phyloP scores from a whole-genome alignment of 2,888 invertebrate species.

The Steinernema hermaphroditum region DNA sequence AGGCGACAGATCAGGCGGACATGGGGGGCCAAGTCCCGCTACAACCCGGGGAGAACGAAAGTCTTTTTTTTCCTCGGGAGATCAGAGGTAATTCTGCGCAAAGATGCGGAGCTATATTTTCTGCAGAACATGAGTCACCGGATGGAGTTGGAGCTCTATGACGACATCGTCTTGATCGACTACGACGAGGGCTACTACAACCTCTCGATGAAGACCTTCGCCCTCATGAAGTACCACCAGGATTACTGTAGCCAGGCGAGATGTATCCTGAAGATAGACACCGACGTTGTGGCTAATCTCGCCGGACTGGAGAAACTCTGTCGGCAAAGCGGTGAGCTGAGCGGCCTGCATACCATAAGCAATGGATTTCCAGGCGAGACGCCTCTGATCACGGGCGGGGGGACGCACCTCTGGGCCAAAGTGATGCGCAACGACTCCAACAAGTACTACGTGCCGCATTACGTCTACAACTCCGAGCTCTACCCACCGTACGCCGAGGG shows the following conservation, averaged over 20 bases:
- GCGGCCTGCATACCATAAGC: neutral
- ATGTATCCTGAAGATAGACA: slow-evolving; percentile 48
- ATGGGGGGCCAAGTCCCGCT: slow-evolving; percentile 42
- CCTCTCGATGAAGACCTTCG: slow-evolving; percentile 48
- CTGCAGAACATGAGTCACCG: slow-evolving; percentile 8
- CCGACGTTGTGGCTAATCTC: slow-evolving; percentile 35
- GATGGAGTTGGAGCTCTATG: slow-evolving; percentile 35
- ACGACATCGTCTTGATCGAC: slow-evolving; percentile 44
- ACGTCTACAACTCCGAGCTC: neutral
- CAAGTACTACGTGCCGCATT: slow-evolving; percentile 5
- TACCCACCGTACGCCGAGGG: neutral
- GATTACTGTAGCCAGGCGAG: slow-evolving; percentile 36
- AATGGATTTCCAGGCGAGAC: neutral
- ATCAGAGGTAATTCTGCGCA: slow-evolving; percentile 32
- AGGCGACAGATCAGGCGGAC: slow-evolving; percentile 41
- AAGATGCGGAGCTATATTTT: neutral
- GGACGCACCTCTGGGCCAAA: neutral
- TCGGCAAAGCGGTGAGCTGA: neutral
- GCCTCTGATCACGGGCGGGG: neutral
- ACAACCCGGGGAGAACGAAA: slow-evolving; percentile 31
- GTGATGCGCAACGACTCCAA: neutral
- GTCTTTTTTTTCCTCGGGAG: slow-evolving; percentile 46
- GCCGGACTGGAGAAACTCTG: neutral
- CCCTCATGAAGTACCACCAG: slow-evolving; percentile 45
- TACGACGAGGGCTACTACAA: slow-evolving; percentile 47